Base-by-base conservation (phyloP, 2,888 invertebrate species). In the Drosophila algonquin region DNA sequence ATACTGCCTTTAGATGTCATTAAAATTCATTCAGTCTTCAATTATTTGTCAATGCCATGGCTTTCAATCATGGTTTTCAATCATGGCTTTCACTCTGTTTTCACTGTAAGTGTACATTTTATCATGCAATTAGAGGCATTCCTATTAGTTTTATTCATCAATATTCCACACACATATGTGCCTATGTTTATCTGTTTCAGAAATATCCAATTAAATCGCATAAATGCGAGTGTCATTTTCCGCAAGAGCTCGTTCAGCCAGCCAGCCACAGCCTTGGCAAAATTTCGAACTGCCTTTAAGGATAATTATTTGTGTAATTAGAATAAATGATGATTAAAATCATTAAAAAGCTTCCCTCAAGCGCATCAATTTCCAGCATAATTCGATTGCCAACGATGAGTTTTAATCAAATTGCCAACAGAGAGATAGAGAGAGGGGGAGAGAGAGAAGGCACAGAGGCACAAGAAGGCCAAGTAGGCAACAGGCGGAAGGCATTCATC, bases 341-440 rank as follows among this genome's bases (percentile, higher is more conserved):
- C 82, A 79, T 83, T 83, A 81, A 81, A 79, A 85, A 81, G 60
- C 79, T 79, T 45, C 50, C 68, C 59, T 55, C 69, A 63, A 63
- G 73, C 81, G 70, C 67, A 82, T 79, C 73, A 87, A 82, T 79
- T 75, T 74, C 56, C 52, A 51, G 51, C 71, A 79, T 87, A 81
- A 87, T 85, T 82, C 79, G 68, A 79, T 81, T 73, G 60, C 73
- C 67, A 58, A 61, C 55, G 30, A n/a, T 51, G 55, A 30, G 63
- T 78, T 82, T 76, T 76, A 85, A 88, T 86, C 71, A 86, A 82
- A 88, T 81, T 79, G 70, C 71, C 77, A 64, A 74, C 75, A 75
- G 40, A 54, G 40, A n/a, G 35, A 18, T 1, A 18, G 18, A 18
- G 18, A 18, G 1, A 18, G 18, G 1, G 18, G 1, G 18, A 18